Conservation (phyloP, 2,888 invertebrate genomes). For the Zootermopsis nevadensis region DNA sequence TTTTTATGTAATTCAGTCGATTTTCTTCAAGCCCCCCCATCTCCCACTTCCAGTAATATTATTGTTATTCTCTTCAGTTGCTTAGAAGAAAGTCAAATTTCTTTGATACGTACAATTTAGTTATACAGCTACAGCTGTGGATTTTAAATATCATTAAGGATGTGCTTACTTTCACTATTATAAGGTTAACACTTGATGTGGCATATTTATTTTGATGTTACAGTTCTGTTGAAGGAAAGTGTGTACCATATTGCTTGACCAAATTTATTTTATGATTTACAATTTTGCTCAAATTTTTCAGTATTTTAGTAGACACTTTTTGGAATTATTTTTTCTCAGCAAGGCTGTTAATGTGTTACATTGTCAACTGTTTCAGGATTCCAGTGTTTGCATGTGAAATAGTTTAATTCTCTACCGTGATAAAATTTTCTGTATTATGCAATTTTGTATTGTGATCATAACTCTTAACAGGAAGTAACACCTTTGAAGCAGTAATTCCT, state of each 20-base stretch:
- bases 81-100: no score
- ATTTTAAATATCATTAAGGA: neutral
- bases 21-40: no score
- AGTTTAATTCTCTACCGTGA: neutral
- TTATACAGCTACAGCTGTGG: no score
- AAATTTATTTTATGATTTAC: neutral
- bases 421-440: slow-evolving; percentile 16
- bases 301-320: neutral
- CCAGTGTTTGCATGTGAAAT: slow-evolving; percentile 2
- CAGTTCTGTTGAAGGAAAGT: no score
- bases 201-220: no score
- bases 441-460: neutral
- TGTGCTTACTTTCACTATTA: neutral
- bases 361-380: neutral
- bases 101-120: no score
- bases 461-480: neutral
- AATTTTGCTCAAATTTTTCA: neutral
- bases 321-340: neutral
- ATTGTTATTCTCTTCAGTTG: no score
- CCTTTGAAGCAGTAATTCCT: neutral
- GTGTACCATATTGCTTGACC: no score
- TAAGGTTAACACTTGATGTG: neutral
- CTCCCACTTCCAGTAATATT: no score
- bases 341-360: neutral
- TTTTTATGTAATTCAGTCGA: no score